These are phyloP conservation scores for Sinohyriopsis cumingii DNA, from an alignment of 2,888 invertebrate genomes.

Conservation along the genomic window DNA sequence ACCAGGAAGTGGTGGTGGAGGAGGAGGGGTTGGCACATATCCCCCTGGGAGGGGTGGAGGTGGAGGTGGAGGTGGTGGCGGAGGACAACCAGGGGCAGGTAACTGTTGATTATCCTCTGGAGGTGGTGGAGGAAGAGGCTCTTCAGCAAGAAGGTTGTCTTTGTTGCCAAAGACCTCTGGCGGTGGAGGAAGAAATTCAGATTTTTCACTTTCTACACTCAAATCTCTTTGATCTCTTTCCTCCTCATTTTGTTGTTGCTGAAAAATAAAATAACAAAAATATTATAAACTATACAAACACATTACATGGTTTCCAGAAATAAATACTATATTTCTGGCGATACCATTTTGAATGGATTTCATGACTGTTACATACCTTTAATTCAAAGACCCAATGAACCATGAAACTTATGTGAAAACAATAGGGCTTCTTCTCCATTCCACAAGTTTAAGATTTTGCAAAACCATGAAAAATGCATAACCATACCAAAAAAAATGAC, in stretches of 20 bases:
- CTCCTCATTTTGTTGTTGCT: constrained; percentile 35
- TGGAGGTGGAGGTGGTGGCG: constrained; percentile 25
- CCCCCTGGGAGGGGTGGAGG: constrained; percentile 22
- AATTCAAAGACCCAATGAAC: no score
- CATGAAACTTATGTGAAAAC: no score
- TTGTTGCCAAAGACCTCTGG: constrained; percentile 33
- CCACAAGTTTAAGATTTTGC: no score
- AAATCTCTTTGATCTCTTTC: constrained; percentile 10
- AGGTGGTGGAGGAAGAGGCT: constrained; percentile 42
- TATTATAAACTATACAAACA: background rate
- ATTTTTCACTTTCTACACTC: constrained; percentile 15
- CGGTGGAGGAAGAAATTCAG: constrained; percentile 34
- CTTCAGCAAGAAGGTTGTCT: constrained; percentile 27
- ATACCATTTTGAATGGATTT: no score
- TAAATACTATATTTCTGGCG: no score
- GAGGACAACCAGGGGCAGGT: constrained; percentile 15
- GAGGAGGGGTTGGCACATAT: constrained; percentile 21
- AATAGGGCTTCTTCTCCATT: no score
- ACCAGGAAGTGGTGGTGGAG: constrained; percentile 23
- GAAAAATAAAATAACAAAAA: constrained; percentile 6
- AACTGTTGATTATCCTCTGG: constrained; percentile 25
- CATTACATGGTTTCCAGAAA: no score
- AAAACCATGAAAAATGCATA: no score
- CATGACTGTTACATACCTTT: no score
- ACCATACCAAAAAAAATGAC: no score